Conservation (phyloP, 2,888 invertebrate species). For the Limnephilus auricula region DNA sequence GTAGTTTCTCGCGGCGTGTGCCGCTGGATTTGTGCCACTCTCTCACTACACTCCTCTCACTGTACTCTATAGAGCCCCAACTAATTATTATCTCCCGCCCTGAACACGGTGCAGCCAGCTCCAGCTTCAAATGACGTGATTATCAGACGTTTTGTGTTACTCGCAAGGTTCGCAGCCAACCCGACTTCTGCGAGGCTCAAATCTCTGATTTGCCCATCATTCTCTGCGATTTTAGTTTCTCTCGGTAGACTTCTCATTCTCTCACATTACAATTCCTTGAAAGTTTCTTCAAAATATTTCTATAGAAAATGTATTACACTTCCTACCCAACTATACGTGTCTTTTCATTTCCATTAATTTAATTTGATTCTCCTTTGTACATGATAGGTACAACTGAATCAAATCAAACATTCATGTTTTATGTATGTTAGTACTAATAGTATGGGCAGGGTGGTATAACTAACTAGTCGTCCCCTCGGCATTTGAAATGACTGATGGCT, state of each 20-base stretch:
- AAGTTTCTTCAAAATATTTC: neutral
- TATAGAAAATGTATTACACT: too few species aligned
- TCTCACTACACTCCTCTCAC: neutral
- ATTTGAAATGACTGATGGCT: neutral
- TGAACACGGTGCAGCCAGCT: slow-evolving; percentile 14
- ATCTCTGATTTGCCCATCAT: neutral
- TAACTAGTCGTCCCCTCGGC: neutral
- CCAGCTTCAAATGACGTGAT: slow-evolving; percentile 30
- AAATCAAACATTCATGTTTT: neutral
- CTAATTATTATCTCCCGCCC: slow-evolving; percentile 40
- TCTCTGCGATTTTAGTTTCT: neutral
- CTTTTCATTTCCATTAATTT: too few species aligned
- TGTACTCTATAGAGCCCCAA: neutral
- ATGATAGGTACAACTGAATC: neutral
- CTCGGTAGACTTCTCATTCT: neutral
- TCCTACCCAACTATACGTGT: too few species aligned
- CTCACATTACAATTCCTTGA: neutral
- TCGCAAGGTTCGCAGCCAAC: neutral
- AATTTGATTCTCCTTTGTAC: too few species aligned
- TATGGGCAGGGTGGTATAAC: neutral
- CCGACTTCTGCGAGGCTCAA: neutral
- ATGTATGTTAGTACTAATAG: neutral
- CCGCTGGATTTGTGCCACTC: slow-evolving; percentile 37
- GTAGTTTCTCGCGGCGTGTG: slow-evolving; percentile 24
- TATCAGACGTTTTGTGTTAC: slow-evolving; percentile 34